Evolutionary conservation across 2,888 invertebrate species (phyloP), one percentile per base, ranked within the genome.

Genomic region (Phymatocera aterrima): DNA sequence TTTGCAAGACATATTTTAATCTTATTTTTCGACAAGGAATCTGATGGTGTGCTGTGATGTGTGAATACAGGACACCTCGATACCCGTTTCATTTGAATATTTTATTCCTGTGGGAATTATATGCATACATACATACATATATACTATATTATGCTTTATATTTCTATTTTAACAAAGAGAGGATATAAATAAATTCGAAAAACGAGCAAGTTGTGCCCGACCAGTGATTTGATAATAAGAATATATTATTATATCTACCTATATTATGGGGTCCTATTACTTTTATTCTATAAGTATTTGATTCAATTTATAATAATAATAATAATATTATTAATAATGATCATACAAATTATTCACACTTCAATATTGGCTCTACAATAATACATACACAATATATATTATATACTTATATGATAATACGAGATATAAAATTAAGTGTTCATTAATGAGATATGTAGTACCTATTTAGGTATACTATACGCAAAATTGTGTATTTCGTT

Each of bases 181-280:
- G 10, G 34, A 48, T 6, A 48, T 15, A n/a, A 48, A 48, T 12
- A 48, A 48, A 4, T 6, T 4, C 3, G 21, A 12, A 28, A 31
- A 31, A 28, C 28, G 15, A 60, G 21, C 28, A 64, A 64, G 12
- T 24, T 34, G 15, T 64, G 61, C 34, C 34, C 61, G 34, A 37
- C n/a, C 61, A 37, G 61, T 64, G 61, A 64, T 64, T 64, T 37
- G 61, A 64, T 64, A 64, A 64, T 64, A 64, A 64, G 37, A n/a
- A 64, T 34, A 64, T 37, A 64, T n/a, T n/a, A n/a, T n/a, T n/a
- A n/a, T n/a, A n/a, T n/a, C n/a, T n/a, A n/a, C n/a, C n/a, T n/a
- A n/a, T n/a, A n/a, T n/a, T n/a, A n/a, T n/a, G n/a, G n/a, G 37
- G 34, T 64, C 61, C 61, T 64, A 37, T 64, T 64, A 64, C 34